Evolutionary conservation across 2,113 vertebrate species (phyloP), one percentile per base, ranked within the genome.

Genomic region (Gobiocypris rarus): DNA sequence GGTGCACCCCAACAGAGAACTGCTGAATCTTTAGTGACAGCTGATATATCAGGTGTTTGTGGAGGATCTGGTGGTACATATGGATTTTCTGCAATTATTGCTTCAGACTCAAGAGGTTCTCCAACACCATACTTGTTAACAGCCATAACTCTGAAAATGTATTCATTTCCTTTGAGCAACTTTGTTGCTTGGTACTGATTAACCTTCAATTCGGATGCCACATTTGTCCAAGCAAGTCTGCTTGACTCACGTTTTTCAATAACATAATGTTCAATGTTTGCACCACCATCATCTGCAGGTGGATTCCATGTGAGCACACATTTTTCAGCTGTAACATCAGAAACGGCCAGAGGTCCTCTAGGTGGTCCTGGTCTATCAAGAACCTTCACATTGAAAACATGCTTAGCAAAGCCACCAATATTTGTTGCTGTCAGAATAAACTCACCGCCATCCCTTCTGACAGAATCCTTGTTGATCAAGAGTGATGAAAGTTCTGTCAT

Each of bases 241-340:
- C 97, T 98, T 76, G 98, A 98, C 93, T 99, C 98, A 86, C 98
- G 97, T 91, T 99, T 99, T 93, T 99, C 96, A 89, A 99, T 92
- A 45, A 98, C 87, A 38, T 98, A 99, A 88, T 96, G 91, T 76
- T 99, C 96, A 90, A 99, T 98, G 81, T 95, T 95, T 86, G 96
- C 97, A 84, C 98, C 98, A 38, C 98, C 98, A 75, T 99, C 97
- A 91, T 98, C 97, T 84, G 92, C 82, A 74, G 98, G 98, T 86
- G 97, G 96, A 70, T 95, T 91, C 98, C 98, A 99, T 0, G 95
- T 95, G 43, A 99, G 85, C 0, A 96, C 87, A 91, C 97, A 99
- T 89, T 97, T 98, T 87, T 99, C 97, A 92, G 96, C 89, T 71
- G 97, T 99, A 59, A 99, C 91, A 83, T 97, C 92, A 81, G 96